A percentile compares a stretch with the other conserved stretches of the same genome.
These are phyloP conservation scores for Nemurella pictetii DNA, from an alignment of 2,888 invertebrate species.

Conservation along the genomic window DNA sequence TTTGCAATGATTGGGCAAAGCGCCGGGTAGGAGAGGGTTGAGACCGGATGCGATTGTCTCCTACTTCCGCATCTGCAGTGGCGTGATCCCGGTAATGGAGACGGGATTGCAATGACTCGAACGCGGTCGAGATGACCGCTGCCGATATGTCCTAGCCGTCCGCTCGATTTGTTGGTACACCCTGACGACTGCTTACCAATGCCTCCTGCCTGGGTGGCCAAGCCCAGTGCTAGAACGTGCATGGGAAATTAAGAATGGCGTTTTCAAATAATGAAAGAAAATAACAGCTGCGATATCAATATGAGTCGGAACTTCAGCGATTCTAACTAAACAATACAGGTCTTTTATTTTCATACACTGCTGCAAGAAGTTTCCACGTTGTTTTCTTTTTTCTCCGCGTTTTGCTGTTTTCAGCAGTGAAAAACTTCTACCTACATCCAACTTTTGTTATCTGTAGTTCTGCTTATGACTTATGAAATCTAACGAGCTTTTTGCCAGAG, in stretches of 20 bases:
- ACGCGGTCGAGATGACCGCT: neutral
- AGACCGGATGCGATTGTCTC: neutral
- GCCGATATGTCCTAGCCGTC: neutral
- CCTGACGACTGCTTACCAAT: too few species aligned
- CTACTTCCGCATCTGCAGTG: neutral
- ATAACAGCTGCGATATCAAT: neutral
- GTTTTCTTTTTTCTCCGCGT: neutral
- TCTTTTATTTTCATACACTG: neutral
- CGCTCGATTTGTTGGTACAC: neutral
- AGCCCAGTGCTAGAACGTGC: neutral
- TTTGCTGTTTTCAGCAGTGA: neutral
- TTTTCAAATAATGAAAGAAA: neutral
- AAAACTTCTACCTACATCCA: neutral
- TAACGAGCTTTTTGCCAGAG: neutral
- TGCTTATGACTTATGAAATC: neutral
- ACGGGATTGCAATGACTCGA: neutral
- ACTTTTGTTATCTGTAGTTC: neutral
- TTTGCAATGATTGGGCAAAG: neutral
- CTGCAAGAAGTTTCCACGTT: neutral
- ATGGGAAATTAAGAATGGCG: neutral
- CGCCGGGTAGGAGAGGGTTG: too few species aligned
- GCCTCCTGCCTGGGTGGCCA: neutral
- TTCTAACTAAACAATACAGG: neutral
- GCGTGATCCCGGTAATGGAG: too few species aligned
- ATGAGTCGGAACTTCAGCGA: neutral